These are phyloP conservation scores for Dendrophyllia cribrosa DNA, from an alignment of 64 coral and sea anemone genomes.

Conservation along the genomic window DNA sequence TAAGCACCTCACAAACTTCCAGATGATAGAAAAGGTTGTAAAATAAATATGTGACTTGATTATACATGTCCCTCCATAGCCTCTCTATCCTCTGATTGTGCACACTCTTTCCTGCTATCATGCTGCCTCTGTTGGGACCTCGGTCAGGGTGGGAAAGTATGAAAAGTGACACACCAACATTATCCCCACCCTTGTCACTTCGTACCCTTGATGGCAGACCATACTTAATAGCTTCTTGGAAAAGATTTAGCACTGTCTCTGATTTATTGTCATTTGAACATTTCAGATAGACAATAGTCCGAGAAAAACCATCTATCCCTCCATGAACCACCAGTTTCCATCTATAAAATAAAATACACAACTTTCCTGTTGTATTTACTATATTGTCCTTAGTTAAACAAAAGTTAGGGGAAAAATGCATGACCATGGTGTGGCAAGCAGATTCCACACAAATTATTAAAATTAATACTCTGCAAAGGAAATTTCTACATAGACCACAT, in stretches of 20 bases:
- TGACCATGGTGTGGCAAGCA: not conserved
- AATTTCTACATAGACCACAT: too few species aligned
- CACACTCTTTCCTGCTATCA: constrained; percentile 37
- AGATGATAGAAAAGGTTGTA: constrained; percentile 50
- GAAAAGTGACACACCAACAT: constrained; percentile 32
- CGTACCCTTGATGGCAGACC: constrained; percentile 38
- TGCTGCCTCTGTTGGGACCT: constrained; percentile 7
- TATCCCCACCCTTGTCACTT: constrained; percentile 42
- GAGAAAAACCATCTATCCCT: not conserved
- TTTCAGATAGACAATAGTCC: not conserved
- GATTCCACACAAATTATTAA: too few species aligned
- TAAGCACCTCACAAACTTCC: constrained; percentile 59
- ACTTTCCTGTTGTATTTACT: not conserved
- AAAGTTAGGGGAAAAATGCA: not conserved
- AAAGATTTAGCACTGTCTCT: not conserved
- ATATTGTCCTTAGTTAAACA: not conserved
- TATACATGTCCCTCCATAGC: constrained; percentile 55
- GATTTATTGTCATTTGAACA: too few species aligned
- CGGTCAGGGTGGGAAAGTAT: constrained; percentile 22
- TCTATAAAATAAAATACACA: not conserved
- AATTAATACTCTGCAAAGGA: too few species aligned
- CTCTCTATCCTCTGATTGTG: too few species aligned
- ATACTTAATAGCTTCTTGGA: constrained; percentile 43
- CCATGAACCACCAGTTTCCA: too few species aligned
- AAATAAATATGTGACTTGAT: constrained; percentile 25